A percentile compares a stretch with the other conserved stretches of the same genome.
Evolutionary conservation across 2,888 invertebrate genomes (phyloP).

Genomic region (Drosophila merina): DNA sequence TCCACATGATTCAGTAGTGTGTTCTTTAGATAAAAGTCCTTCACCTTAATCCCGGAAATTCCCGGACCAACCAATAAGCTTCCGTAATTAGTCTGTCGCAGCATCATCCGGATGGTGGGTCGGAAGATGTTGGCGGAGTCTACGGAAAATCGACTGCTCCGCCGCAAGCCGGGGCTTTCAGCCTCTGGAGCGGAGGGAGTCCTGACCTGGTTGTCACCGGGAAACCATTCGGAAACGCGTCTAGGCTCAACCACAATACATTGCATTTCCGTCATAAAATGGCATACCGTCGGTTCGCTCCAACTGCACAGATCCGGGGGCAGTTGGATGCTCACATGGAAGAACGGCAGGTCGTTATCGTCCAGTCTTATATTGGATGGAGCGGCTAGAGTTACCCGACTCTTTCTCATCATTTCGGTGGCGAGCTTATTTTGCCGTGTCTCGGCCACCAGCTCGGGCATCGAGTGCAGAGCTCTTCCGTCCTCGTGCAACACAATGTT

Average conservation of each 20-base stretch:
- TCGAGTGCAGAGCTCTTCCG: conserved; percentile 48
- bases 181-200: neutral
- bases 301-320: conserved; percentile 72
- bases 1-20: conserved; percentile 36
- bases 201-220: neutral
- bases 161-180: neutral
- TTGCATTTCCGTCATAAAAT: conserved; percentile 58
- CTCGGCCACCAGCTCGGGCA: conserved; percentile 47
- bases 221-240: neutral
- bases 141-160: neutral
- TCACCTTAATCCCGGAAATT: rapidly evolving
- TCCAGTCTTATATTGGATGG: conserved; percentile 7
- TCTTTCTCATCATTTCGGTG: neutral
- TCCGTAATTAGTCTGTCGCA: conserved; percentile 35
- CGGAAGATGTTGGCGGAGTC: conserved; percentile 53
- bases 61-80: neutral
- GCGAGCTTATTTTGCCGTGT: rapidly evolving
- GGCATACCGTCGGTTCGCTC: conserved; percentile 75
- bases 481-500: conserved; percentile 76
- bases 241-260: neutral
- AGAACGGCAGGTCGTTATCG: conserved; percentile 61
- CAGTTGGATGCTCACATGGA: conserved; percentile 70
- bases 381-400: neutral
- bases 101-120: conserved; percentile 42
- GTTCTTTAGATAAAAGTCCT: conserved; percentile 44